Evolutionary conservation across 2,888 invertebrate genomes (phyloP), one percentile per base, ranked within the genome.

Genomic region (Bruchidius siliquastri): DNA sequence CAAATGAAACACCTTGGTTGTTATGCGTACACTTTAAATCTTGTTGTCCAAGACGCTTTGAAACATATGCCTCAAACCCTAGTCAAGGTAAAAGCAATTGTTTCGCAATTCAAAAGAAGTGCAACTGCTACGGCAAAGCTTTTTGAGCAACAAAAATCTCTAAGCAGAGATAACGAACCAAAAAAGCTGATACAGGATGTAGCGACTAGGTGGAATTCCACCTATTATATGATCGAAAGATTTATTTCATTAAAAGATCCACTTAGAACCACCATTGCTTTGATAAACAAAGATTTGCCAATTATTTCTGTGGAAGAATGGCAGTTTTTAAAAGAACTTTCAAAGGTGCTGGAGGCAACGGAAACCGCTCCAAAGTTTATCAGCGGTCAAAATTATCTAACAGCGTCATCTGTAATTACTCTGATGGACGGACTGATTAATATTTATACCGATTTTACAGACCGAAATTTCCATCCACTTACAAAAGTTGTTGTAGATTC

Each of bases 61-160:
- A 8, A 49, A 49, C 18, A 3, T 1, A 18, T 13, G 75, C 8
- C 49, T 0, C 70, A 18, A 20, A 71, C 71, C 18, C 6, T 76
- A 8, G 71, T 76, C 21, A 80, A 81, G 75, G 71, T 80, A 21
- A 78, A 76, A 70, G 70, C 21, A 20, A 75, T 81, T 49, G 79
- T 81, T 0, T 67, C 66, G 0, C 77, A 81, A 76, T 81, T 82
- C 71, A 80, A 79, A 75, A 76, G 78, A 72, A 82, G 81, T 67
- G 76, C 72, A 13, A 49, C 67, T 69, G 80, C 72, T 72, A 79
- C 49, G 72, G 77, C 74, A 68, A 78, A 82, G 76, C 74, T 80
- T 87, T 82, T 79, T 87, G 22, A 85, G 68, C 74, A 74, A 26
- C 78, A 78, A 76, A 76, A 68, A 66, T 73, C 69, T 22, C 30